phyloP scores from a whole-genome alignment of 2,888 invertebrate species.

The Callosobruchus maculatus region DNA sequence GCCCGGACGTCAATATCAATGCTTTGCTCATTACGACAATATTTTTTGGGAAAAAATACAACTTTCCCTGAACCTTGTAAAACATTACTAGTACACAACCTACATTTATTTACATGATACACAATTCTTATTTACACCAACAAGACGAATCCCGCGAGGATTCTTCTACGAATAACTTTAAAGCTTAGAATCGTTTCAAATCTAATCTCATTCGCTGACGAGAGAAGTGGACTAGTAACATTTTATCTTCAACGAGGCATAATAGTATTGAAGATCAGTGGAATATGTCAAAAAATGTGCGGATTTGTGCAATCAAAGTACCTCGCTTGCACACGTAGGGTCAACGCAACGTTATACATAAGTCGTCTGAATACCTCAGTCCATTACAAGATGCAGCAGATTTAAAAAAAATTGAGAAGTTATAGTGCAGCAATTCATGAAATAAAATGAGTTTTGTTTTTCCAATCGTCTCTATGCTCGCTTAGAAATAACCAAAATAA shows the following conservation, averaged over 20 bases:
- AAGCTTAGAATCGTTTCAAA: neutral
- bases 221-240: neutral
- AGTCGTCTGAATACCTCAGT: neutral
- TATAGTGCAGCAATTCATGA: too few relatives aligned
- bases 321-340: neutral
- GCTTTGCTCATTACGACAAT: neutral
- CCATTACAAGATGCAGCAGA: too few relatives aligned
- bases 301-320: neutral
- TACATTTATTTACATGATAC: slow-evolving; percentile 24
- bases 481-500: too few relatives aligned
- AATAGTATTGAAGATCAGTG: neutral
- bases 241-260: neutral
- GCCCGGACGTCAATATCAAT: neutral
- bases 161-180: neutral
- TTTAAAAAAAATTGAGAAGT: too few relatives aligned
- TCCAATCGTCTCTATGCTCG: too few relatives aligned
- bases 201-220: neutral
- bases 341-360: neutral
- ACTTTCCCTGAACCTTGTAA: slow-evolving; percentile 3
- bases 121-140: slow-evolving; percentile 26
- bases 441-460: too few relatives aligned
- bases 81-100: slow-evolving; percentile 36
- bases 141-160: neutral
- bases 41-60: neutral
- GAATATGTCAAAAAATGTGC: neutral